phyloP scores from a whole-genome alignment of 2,797 vertebrate genomes.

The Rhincodon typus region DNA sequence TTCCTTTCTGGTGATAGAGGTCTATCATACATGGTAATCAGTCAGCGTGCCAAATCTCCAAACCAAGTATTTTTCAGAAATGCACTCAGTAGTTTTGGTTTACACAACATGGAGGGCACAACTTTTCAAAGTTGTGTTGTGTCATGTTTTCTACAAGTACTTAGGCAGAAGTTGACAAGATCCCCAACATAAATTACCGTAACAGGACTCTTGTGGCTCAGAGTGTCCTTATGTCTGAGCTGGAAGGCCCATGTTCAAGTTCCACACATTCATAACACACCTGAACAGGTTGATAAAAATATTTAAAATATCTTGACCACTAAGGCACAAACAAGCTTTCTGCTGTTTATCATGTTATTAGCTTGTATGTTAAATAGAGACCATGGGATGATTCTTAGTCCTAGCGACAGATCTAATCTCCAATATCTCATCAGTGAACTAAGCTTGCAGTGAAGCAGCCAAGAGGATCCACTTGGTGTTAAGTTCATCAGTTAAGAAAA shows the following conservation, averaged over 20 bases:
- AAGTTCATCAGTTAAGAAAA: neutral
- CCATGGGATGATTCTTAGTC: neutral
- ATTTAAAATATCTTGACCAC: neutral
- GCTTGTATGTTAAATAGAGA: too few species aligned
- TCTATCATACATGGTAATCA: too few species aligned
- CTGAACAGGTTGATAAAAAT: neutral
- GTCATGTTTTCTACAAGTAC: neutral
- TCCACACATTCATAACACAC: too few species aligned
- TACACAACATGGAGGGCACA: neutral
- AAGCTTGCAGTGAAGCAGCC: neutral
- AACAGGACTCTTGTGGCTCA: too few species aligned
- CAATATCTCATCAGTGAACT: neutral
- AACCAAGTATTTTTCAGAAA: neutral
- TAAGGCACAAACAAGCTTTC: neutral
- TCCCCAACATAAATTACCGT: neutral
- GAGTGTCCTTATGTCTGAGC: too few species aligned
- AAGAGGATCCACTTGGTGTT: slow-evolving; percentile 3
- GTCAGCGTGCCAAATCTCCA: too few species aligned
- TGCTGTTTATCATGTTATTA: neutral
- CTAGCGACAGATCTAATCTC: neutral
- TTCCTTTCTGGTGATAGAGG: too few species aligned
- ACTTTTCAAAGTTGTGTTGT: neutral
- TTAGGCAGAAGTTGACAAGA: neutral
- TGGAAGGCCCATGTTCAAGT: too few species aligned
- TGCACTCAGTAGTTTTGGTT: neutral